Base-by-base conservation (phyloP, 1,140 invertebrate species). In the Bicyclus anynana region DNA sequence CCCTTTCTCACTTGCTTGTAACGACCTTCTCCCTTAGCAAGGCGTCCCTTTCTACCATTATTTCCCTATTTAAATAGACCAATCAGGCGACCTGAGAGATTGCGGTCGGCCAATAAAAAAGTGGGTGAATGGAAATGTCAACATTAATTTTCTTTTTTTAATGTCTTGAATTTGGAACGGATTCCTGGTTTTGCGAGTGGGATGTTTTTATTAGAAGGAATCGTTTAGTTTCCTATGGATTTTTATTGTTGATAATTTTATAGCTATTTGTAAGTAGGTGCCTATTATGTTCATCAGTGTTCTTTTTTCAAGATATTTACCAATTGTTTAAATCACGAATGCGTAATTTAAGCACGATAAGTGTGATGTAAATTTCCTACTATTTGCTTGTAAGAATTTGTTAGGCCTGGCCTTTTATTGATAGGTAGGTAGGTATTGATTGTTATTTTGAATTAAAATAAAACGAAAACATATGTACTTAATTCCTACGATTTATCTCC, bases 41-140 rank as follows among this genome's bases (percentile, higher is more conserved):
- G 52, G 56, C 70, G 61, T 87, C 83, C 77, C 75, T 74, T 72
- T 86, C 73, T 48, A 62, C 61, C 81, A 63, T 73, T 74, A 79
- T 65, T 70, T 67, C 62, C 62, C 69, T 67, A 86, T 84, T 84
- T 76, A 80, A 82, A 84, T 76, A 77, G 67, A 77, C 84, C 84
- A 87, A 87, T 87, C 68, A 74, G 69, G 59, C 56, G 61, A 55
- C 38, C 57, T 60, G 54, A 51, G 29, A 54, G 66, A 65, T 72
- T 74, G 72, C 60, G 73, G 72, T 74, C 63, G 74, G 72, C 84
- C 83, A 87, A 87, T 87, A 87, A 86, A 80, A 79, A 74, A 71
- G 72, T 73, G 67, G 67, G 65, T 74, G 71, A 77, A 76, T 74
- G 73, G 77, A 85, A 80, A 78, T 86, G 83, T 84, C 81, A 84